These are phyloP conservation scores for Fulmarus glacialis DNA, from an alignment of 2,113 vertebrate species.

Conservation along the genomic window DNA sequence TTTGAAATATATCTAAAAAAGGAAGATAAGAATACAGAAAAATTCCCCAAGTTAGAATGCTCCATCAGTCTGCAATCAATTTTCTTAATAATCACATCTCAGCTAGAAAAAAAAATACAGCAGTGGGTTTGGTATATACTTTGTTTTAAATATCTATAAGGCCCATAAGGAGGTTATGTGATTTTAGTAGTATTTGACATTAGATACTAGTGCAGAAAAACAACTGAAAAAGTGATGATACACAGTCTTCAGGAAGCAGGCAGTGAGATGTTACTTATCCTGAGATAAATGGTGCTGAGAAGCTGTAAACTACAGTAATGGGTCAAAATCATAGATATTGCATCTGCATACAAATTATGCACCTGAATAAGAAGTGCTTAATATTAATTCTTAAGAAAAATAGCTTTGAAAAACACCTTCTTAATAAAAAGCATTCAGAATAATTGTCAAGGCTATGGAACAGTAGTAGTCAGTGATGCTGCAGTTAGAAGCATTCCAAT, in stretches of 20 bases:
- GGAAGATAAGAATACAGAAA: not conserved
- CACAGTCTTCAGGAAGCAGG: not conserved
- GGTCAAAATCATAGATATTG: not conserved
- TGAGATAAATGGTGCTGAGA: not conserved
- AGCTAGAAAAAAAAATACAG: not conserved
- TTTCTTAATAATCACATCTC: not conserved
- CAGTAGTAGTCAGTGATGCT: not conserved
- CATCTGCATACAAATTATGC: not conserved
- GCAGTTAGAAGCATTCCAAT: not conserved
- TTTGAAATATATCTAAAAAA: not conserved
- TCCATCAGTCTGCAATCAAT: not conserved
- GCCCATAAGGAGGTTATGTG: not conserved
- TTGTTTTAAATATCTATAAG: not conserved
- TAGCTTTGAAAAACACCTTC: not conserved
- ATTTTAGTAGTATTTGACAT: not conserved
- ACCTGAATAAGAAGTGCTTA: not conserved
- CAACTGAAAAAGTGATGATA: not conserved
- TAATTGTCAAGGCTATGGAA: not conserved
- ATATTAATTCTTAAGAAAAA: not conserved
- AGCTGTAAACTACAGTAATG: not conserved
- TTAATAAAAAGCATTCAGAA: not conserved
- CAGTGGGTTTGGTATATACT: not conserved
- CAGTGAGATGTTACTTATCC: not conserved
- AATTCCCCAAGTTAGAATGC: not conserved
- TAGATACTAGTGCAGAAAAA: not conserved